A percentile compares a stretch with the other conserved stretches of the same genome.
phyloP scores from a whole-genome alignment of 2,113 vertebrate genomes.

The Phylloscopus trochilus region DNA sequence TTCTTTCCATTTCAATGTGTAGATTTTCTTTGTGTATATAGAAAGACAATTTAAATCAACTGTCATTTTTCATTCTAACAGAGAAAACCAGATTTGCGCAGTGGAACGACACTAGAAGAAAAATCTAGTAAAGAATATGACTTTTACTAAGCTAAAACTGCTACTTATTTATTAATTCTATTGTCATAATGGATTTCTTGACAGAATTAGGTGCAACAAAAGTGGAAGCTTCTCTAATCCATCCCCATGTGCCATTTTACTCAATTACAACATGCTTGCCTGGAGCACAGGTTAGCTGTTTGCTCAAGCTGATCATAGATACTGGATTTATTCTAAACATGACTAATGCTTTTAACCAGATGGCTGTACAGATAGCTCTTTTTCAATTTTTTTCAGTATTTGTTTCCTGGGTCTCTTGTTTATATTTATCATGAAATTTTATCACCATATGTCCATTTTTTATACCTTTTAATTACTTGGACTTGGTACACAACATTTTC shows the following conservation, averaged over 20 bases:
- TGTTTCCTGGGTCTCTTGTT: background rate
- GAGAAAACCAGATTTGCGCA: background rate
- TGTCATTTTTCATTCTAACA: background rate
- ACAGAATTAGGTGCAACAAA: background rate
- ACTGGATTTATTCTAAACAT: background rate
- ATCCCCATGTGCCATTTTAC: background rate
- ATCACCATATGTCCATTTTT: background rate
- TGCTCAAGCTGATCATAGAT: background rate
- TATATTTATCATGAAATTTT: background rate
- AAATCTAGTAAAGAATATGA: background rate
- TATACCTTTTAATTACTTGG: background rate
- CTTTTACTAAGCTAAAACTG: background rate
- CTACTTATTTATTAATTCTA: background rate
- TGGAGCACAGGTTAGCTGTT: background rate
- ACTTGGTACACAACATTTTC: background rate
- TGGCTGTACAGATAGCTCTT: background rate
- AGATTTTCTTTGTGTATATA: background rate
- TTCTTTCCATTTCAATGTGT: background rate
- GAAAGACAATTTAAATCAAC: background rate
- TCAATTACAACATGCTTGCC: background rate
- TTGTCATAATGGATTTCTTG: background rate
- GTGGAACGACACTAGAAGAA: background rate
- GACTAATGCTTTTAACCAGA: slow-evolving; percentile 14
- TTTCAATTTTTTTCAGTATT: background rate
- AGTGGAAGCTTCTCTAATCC: background rate